Conservation (phyloP, 2,888 invertebrate genomes). For the Meta bourneti region DNA sequence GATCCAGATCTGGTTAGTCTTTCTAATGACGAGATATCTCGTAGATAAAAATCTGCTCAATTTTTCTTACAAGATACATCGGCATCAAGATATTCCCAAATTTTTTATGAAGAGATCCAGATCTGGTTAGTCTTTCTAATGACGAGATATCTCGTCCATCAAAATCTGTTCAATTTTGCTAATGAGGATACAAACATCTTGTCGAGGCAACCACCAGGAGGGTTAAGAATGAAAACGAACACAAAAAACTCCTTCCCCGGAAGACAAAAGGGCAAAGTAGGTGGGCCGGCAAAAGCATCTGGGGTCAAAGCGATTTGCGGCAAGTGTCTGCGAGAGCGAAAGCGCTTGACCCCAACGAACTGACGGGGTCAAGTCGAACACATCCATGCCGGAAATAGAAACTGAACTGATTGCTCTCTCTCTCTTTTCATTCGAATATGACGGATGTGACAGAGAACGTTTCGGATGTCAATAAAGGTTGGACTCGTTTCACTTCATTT, state of each 20-base stretch:
- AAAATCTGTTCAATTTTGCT: too few relatives aligned
- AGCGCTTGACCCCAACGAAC: background rate
- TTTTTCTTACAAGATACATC: too few relatives aligned
- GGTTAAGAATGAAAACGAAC: too few relatives aligned
- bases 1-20: too few relatives aligned
- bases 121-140: too few relatives aligned
- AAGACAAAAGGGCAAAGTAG: background rate
- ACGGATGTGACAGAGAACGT: background rate
- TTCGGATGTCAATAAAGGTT: background rate
- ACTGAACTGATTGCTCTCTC: background rate
- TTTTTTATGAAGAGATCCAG: too few relatives aligned
- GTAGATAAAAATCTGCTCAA: too few relatives aligned
- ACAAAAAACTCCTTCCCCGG: background rate
- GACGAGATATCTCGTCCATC: too few relatives aligned
- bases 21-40: too few relatives aligned
- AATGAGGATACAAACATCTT: too few relatives aligned
- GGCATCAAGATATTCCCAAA: too few relatives aligned
- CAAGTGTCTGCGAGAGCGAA: background rate
- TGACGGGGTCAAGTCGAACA: background rate
- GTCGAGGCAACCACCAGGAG: too few relatives aligned
- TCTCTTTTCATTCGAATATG: background rate
- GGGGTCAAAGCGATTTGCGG: background rate
- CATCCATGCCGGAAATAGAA: background rate
- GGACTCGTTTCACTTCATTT: background rate
- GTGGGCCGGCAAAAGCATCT: background rate